phyloP scores from a whole-genome alignment of 2,888 invertebrate genomes.

The Rutpela maculata region DNA sequence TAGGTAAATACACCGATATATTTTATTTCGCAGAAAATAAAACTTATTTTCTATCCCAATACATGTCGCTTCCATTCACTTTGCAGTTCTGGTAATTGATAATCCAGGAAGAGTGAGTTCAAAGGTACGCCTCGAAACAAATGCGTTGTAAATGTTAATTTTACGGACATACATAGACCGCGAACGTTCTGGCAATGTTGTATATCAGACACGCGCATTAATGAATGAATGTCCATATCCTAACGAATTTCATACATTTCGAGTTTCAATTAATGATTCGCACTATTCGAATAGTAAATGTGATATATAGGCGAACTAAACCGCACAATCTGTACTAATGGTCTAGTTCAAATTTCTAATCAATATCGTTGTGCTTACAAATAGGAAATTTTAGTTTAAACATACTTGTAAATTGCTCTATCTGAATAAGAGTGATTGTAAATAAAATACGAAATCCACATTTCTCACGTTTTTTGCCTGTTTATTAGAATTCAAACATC shows the following conservation, averaged over 20 bases:
- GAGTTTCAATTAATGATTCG: slow-evolving; percentile 23
- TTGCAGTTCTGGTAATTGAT: no score
- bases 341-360: neutral
- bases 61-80: no score
- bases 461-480: no score
- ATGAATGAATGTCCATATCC: slow-evolving; percentile 26
- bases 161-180: neutral
- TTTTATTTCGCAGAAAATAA: no score
- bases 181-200: slow-evolving; percentile 11
- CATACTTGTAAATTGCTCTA: no score
- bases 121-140: no score
- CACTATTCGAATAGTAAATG: slow-evolving; percentile 14
- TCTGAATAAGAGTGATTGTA: no score
- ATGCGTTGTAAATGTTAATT: slow-evolving; percentile 9
- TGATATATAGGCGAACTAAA: slow-evolving; percentile 2
- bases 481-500: no score
- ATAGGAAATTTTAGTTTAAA: neutral
- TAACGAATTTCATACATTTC: slow-evolving; percentile 36
- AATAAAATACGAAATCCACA: no score
- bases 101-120: no score
- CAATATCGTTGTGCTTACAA: neutral
- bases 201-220: neutral
- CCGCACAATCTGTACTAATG: neutral
- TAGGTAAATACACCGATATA: no score
- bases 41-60: no score